These are phyloP conservation scores for Stomorhina lunata DNA, from an alignment of 2,888 invertebrate species.

Conservation along the genomic window DNA sequence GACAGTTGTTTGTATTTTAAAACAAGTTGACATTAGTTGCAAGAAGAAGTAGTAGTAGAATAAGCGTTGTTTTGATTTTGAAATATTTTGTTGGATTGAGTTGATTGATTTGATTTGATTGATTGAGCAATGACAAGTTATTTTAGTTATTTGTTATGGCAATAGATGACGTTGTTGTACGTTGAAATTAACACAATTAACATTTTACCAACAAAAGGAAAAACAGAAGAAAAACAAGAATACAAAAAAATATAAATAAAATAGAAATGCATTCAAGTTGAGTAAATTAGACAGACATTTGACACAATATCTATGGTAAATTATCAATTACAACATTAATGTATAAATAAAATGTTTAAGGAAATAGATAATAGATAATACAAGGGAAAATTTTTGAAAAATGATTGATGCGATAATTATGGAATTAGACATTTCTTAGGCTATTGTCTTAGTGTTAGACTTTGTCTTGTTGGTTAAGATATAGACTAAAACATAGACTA, in stretches of 20 bases:
- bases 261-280: conserved; percentile 54
- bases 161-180: conserved; percentile 49
- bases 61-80: conserved; percentile 48
- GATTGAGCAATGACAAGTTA: conserved; percentile 47
- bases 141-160: conserved; percentile 12
- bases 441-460: too few species aligned
- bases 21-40: conserved; percentile 47
- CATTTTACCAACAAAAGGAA: conserved; percentile 36
- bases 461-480: too few species aligned
- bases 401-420: too few species aligned
- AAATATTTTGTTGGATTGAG: conserved; percentile 42
- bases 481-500: too few species aligned
- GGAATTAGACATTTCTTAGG: too few species aligned
- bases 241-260: conserved; percentile 39
- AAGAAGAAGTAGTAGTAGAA: too few species aligned
- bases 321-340: conserved; percentile 24
- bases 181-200: conserved; percentile 35
- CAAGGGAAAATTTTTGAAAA: background rate
- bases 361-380: background rate
- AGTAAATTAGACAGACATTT: conserved; percentile 32
- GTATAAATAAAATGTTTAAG: background rate
- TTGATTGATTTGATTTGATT: conserved; percentile 43
- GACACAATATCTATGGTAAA: conserved; percentile 5
- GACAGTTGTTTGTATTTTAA: conserved; percentile 9
- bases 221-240: conserved; percentile 43